Evolutionary conservation across 2,113 vertebrate genomes (phyloP).

Genomic region (Sebastes schlegelii): DNA sequence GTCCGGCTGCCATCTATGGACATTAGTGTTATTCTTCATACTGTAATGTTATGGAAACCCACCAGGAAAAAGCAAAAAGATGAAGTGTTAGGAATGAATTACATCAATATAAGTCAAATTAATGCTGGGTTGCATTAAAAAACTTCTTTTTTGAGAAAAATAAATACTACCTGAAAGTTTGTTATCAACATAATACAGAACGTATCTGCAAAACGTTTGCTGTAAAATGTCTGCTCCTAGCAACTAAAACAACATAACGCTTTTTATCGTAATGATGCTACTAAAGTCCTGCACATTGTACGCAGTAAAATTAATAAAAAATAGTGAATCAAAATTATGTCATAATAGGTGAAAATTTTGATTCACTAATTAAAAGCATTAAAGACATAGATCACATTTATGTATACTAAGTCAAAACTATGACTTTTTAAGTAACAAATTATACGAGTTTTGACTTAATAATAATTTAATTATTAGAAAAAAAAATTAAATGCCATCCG

Average conservation of each 20-base stretch:
- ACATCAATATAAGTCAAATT: too few species aligned
- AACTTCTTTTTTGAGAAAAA: not conserved
- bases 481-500: too few species aligned
- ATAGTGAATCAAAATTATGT: too few species aligned
- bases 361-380: too few species aligned
- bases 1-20: constrained; percentile 15
- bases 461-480: too few species aligned
- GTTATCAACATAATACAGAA: too few species aligned
- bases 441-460: too few species aligned
- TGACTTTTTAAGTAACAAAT: too few species aligned
- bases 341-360: not conserved
- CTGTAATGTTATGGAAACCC: constrained; percentile 1
- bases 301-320: not conserved
- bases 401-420: too few species aligned
- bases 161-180: too few species aligned
- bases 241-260: not conserved
- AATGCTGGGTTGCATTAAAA: too few species aligned
- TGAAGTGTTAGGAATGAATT: not conserved
- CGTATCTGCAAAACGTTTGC: not conserved
- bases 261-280: not conserved
- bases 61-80: not conserved
- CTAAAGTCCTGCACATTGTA: not conserved
- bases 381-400: not conserved
- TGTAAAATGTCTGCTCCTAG: not conserved
- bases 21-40: constrained; percentile 24